Evolutionary conservation across 1,140 invertebrate genomes (phyloP).

Genomic region (Drosophila nigrodunni): DNA sequence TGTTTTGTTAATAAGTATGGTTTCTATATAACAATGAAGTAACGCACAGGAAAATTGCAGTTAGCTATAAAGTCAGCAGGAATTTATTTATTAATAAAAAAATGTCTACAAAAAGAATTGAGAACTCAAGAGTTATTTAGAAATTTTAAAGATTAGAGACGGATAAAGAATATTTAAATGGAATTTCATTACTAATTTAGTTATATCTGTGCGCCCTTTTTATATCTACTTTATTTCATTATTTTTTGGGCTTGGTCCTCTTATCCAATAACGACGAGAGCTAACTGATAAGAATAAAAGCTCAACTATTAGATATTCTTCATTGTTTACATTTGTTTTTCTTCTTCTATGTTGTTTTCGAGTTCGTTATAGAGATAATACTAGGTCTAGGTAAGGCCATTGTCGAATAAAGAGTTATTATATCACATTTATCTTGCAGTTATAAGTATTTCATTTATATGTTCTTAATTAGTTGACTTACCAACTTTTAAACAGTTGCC

Average conservation of each 20-base stretch:
- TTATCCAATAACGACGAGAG: conserved; percentile 41
- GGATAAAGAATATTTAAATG: too few species aligned
- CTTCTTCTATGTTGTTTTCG: conserved; percentile 40
- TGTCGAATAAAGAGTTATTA: conserved; percentile 68
- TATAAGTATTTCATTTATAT: background rate
- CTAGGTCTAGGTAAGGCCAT: conserved; percentile 61
- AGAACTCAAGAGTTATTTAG: too few species aligned
- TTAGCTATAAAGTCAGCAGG: background rate
- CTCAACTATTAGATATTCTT: conserved; percentile 36
- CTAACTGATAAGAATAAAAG: conserved; percentile 47
- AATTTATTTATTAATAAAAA: background rate
- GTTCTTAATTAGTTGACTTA: conserved; percentile 48
- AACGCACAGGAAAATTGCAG: background rate
- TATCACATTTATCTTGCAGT: background rate
- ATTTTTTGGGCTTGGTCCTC: conserved; percentile 25
- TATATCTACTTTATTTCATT: background rate
- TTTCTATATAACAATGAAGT: conserved; percentile 6
- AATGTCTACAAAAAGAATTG: background rate
- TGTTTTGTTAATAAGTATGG: background rate
- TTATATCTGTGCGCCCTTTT: background rate
- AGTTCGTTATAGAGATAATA: conserved; percentile 64
- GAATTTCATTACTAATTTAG: too few species aligned
- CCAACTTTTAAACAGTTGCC: conserved; percentile 40
- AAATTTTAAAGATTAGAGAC: too few species aligned
- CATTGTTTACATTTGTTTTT: conserved; percentile 56